A percentile compares a stretch with the other conserved stretches of the same genome.
phyloP scores from a whole-genome alignment of 2,113 vertebrate genomes.

The Oxyura jamaicensis region DNA sequence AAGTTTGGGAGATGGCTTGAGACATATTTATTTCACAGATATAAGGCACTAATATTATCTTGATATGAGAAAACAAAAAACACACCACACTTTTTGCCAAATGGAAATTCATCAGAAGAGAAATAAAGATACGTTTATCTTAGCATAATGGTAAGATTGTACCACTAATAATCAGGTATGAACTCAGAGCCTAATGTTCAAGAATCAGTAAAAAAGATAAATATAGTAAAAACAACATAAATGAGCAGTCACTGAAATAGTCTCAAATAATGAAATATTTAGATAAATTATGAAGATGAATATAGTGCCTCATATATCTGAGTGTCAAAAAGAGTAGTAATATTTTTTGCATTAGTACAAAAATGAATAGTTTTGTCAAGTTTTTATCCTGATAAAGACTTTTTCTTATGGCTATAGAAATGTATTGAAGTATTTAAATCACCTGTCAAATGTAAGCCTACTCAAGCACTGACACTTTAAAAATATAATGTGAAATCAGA shows the following conservation, averaged over 20 bases:
- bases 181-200: constrained; percentile 32
- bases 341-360: constrained; percentile 41
- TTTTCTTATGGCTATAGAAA: constrained; percentile 66
- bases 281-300: constrained; percentile 65
- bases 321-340: constrained; percentile 56
- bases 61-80: not conserved
- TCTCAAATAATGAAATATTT: constrained; percentile 57
- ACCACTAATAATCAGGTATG: not conserved
- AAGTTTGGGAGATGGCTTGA: not conserved
- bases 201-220: not conserved
- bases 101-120: constrained; percentile 8
- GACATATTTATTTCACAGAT: not conserved
- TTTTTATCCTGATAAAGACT: constrained; percentile 54
- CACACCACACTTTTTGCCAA: not conserved
- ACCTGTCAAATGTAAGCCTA: constrained; percentile 71
- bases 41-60: not conserved
- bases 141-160: not conserved
- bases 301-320: constrained; percentile 26
- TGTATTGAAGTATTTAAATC: constrained; percentile 76
- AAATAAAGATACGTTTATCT: not conserved
- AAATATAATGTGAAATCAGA: constrained; percentile 73
- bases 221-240: constrained; percentile 56
- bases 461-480: constrained; percentile 67
- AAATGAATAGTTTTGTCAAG: constrained; percentile 71
- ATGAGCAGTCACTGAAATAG: not conserved